Conservation (phyloP, 2,888 invertebrate species). For the Scotopteryx bipunctaria region DNA sequence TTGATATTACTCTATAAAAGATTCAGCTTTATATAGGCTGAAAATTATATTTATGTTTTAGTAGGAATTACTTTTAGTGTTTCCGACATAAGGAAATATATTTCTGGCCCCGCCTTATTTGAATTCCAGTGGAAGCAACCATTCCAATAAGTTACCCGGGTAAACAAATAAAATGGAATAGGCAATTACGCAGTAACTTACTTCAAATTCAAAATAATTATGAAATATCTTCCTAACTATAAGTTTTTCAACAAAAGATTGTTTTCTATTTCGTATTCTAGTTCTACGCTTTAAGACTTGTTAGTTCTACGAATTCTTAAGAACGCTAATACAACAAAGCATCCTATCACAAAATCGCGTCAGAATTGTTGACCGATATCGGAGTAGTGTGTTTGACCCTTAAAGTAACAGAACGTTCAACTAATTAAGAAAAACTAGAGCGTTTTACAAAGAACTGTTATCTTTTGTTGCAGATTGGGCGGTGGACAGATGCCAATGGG, state of each 20-base stretch:
- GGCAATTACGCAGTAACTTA: slow-evolving; percentile 34
- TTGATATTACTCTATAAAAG: not conserved
- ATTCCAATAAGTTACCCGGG: slow-evolving; percentile 37
- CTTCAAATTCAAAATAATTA: slow-evolving; percentile 31
- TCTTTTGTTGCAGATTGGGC: slow-evolving; percentile 71
- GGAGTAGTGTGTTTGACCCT: too few relatives aligned
- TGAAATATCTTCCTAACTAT: slow-evolving; percentile 19
- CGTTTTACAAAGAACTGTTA: slow-evolving; percentile 15
- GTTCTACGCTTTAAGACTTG: too few relatives aligned
- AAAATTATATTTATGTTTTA: not conserved
- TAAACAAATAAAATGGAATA: slow-evolving; percentile 38
- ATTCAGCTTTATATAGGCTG: not conserved
- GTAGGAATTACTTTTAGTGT: slow-evolving; percentile 17
- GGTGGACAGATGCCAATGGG: slow-evolving; percentile 84
- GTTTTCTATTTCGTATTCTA: slow-evolving; percentile 2
- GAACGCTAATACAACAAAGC: too few relatives aligned
- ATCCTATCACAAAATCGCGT: too few relatives aligned
- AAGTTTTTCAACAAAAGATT: too few relatives aligned
- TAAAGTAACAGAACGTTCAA: too few relatives aligned
- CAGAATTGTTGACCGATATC: too few relatives aligned
- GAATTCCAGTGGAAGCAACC: slow-evolving; percentile 36
- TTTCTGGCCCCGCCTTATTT: slow-evolving; percentile 36
- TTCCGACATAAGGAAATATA: slow-evolving; percentile 24
- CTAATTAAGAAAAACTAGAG: not conserved
- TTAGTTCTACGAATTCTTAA: too few relatives aligned